Evolutionary conservation across 2,113 vertebrate genomes (phyloP), one percentile per base, ranked within the genome.

Genomic region (Pollimyrus isidori): DNA sequence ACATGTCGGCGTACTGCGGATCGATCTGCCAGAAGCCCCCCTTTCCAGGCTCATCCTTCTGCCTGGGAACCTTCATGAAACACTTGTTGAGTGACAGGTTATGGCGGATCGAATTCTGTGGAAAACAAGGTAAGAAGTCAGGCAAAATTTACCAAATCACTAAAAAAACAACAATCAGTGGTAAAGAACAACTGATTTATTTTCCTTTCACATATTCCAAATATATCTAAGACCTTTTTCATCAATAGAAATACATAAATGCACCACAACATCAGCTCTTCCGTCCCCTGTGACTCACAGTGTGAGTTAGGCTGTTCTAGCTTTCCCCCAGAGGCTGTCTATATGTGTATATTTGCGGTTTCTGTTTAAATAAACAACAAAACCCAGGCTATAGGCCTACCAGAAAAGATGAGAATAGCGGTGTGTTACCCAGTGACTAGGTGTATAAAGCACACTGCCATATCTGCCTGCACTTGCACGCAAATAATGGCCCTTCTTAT

Each of bases 81-180:
- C 97, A 98, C 94, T 98, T 98, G 95, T 98, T 98, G 93, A 98
- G 95, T 50, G 97, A 98, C 91, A 98, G 93, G 95, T 98, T 98
- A 94, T 98, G 97, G 85, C 97, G 96, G 92, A 98, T 98, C 2
- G 97, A 98, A 94, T 98, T 98, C 97, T 98, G 94, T 45, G 89
- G 62, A 91, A 76, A 88, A 90, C 88, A 82, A 76, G 83, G 80
- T 90, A 88, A 11, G 30, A 89, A 83, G 7, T 46, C 88, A 2
- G 13, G 56, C 86, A 62, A 84, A 82, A 42, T 21, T 62, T 19
- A 39, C 73, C 48, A 50, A 1, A 50, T 9, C 26, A 15, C 50
- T 13, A 50, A 80, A 80, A 86, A 56, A 19, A 30, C 48, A 87
- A 53, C 5, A 35, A 17, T n/a, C 10, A 56, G 50, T 56, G n/a